Conservation (phyloP, 2,797 vertebrate genomes). For the Notoglanidium macrostoma region DNA sequence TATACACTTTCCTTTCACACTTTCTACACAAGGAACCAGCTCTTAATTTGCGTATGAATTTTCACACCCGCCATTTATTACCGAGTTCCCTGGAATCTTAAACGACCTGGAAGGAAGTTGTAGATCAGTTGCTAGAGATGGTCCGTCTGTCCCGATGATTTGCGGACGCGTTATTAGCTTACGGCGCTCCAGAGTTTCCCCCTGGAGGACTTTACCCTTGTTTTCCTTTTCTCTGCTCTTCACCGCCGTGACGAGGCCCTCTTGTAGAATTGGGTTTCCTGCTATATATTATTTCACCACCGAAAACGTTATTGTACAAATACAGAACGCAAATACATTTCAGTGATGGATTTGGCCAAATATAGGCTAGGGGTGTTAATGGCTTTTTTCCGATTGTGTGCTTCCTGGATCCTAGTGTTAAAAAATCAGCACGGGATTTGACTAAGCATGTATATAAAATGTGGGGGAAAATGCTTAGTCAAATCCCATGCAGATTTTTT, state of each 20-base stretch:
- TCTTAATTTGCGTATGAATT: constrained; percentile 35
- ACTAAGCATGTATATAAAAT: background rate
- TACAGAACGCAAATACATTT: constrained; percentile 51
- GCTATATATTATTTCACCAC: constrained; percentile 52
- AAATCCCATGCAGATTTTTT: background rate
- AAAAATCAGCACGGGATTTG: constrained; percentile 2
- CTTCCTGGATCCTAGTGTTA: constrained; percentile 5
- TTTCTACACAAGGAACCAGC: background rate
- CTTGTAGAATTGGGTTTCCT: constrained; percentile 44
- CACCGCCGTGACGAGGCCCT: constrained; percentile 42
- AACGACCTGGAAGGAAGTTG: constrained; percentile 52
- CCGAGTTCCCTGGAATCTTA: constrained; percentile 41
- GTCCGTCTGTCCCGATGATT: constrained; percentile 54
- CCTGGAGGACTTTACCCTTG: constrained; percentile 47
- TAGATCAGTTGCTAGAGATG: constrained; percentile 54
- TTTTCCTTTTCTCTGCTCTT: constrained; percentile 45
- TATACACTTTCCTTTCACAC: background rate
- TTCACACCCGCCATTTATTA: constrained; percentile 44
- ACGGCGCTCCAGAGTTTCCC: constrained; percentile 33
- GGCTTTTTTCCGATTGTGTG: background rate
- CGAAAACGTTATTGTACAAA: constrained; percentile 52
- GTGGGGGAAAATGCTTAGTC: constrained; percentile 4
- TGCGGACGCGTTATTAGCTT: constrained; percentile 51
- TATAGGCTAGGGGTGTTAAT: constrained; percentile 30
- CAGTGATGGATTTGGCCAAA: constrained; percentile 51